These are phyloP conservation scores for Pseudomugil gertrudae DNA, from an alignment of 2,797 vertebrate genomes.

Conservation along the genomic window DNA sequence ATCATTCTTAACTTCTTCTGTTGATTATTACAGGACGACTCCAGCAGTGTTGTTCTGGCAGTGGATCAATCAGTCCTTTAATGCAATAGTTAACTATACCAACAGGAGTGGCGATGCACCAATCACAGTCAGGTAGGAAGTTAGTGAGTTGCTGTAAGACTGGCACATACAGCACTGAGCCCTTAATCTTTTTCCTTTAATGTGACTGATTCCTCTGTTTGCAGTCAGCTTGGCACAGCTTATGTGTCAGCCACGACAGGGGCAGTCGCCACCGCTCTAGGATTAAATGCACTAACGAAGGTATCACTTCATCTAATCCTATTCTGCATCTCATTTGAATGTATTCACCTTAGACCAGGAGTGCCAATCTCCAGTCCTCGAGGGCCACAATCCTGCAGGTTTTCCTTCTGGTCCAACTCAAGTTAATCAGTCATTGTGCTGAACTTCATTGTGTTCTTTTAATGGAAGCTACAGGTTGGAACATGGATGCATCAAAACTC, in stretches of 20 bases:
- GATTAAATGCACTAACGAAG: constrained; percentile 96
- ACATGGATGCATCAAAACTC: no score
- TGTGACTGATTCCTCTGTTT: constrained; percentile 72
- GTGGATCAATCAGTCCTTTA: constrained; percentile 99
- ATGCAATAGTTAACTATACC: constrained; percentile 97
- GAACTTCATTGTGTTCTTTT: no score
- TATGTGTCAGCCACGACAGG: constrained; percentile 97
- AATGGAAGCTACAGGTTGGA: no score
- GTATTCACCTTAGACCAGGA: constrained; percentile 25
- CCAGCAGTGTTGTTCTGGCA: constrained; percentile 97
- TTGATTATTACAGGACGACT: constrained; percentile 86
- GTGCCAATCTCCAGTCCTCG: no score
- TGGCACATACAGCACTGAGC: constrained; percentile 29
- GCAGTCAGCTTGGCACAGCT: constrained; percentile 94
- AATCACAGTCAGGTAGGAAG: constrained; percentile 88
- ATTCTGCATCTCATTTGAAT: constrained; percentile 50
- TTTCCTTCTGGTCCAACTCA: no score
- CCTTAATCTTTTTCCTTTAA: constrained; percentile 37
- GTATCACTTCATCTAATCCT: constrained; percentile 80
- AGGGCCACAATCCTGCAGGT: no score
- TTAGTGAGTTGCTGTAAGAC: not conserved
- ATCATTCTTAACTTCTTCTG: not conserved
- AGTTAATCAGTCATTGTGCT: no score
- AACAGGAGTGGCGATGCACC: constrained; percentile 97
- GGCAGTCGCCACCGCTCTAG: constrained; percentile 94